A percentile compares a stretch with the other conserved stretches of the same genome.
Evolutionary conservation across 2,797 vertebrate genomes (phyloP).

Genomic region (Hylomyscus alleni): DNA sequence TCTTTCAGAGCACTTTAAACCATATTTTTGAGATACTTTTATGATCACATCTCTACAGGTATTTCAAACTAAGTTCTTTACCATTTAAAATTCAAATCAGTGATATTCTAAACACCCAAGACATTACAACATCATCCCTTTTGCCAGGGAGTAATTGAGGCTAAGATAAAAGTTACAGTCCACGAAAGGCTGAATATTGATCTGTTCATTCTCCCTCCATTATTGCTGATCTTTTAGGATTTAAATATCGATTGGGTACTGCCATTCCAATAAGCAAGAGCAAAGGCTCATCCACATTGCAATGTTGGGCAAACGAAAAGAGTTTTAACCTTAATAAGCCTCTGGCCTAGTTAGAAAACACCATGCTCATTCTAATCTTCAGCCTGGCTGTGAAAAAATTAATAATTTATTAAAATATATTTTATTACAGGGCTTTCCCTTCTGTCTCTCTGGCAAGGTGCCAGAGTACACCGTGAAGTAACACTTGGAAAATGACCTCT

Average conservation of each 20-base stretch:
- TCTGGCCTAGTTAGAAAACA: slow-evolving; percentile 73
- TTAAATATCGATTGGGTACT: slow-evolving; percentile 64
- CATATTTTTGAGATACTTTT: not conserved
- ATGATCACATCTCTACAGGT: slow-evolving; percentile 1
- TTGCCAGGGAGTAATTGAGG: slow-evolving; percentile 78
- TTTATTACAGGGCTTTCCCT: slow-evolving; percentile 85
- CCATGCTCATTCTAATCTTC: slow-evolving; percentile 78
- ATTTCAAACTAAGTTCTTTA: slow-evolving; percentile 50
- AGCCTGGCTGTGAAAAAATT: slow-evolving; percentile 56
- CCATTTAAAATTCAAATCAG: slow-evolving; percentile 60
- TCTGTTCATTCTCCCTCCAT: slow-evolving; percentile 31
- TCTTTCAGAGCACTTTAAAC: not conserved
- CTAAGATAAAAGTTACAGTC: slow-evolving; percentile 82
- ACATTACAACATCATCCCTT: slow-evolving; percentile 76
- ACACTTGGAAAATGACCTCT: slow-evolving; percentile 83
- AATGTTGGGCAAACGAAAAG: slow-evolving; percentile 70
- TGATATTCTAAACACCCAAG: slow-evolving; percentile 53
- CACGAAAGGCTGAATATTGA: slow-evolving; percentile 67
- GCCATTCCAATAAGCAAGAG: slow-evolving; percentile 51
- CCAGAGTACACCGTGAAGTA: slow-evolving; percentile 85
- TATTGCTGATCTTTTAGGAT: slow-evolving; percentile 75
- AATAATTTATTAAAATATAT: slow-evolving; percentile 81
- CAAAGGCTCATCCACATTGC: not conserved
- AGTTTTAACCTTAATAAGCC: slow-evolving; percentile 73
- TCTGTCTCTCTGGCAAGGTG: slow-evolving; percentile 81